phyloP scores from a whole-genome alignment of 2,797 vertebrate species.

The Syndactyla subalaris region DNA sequence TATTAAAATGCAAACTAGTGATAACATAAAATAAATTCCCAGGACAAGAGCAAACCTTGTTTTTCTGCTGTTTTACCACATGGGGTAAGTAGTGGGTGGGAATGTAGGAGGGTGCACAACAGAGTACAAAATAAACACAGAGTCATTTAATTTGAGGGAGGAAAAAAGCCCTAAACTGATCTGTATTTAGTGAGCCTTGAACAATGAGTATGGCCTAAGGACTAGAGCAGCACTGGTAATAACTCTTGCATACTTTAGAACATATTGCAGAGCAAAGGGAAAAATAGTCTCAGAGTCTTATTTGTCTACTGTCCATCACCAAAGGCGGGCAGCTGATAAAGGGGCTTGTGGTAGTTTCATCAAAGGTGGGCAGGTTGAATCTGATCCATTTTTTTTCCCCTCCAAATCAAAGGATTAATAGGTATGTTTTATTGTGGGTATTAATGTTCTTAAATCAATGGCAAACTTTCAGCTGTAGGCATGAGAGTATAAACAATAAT shows the following conservation, averaged over 20 bases:
- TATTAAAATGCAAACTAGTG: constrained; percentile 12
- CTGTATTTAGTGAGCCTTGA: constrained; percentile 47
- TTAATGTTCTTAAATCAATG: background rate
- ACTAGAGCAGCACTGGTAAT: background rate
- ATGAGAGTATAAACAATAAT: background rate
- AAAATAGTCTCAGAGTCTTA: background rate
- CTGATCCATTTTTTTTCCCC: background rate
- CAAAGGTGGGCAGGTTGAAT: background rate
- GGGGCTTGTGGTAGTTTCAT: background rate
- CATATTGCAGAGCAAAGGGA: constrained; percentile 3
- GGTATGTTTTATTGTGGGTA: background rate
- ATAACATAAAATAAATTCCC: constrained; percentile 5
- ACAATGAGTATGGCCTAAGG: constrained; percentile 15
- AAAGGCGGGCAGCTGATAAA: background rate
- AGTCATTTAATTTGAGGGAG: constrained; percentile 28
- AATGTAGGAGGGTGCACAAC: background rate
- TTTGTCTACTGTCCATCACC: background rate
- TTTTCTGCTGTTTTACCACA: constrained; percentile 28
- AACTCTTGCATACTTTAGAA: constrained; percentile 17
- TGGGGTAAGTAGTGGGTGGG: background rate
- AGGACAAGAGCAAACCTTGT: constrained; percentile 3
- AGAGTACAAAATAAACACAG: constrained; percentile 30
- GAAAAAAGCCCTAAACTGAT: constrained; percentile 36
- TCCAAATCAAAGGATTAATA: background rate
- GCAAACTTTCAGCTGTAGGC: background rate